Conservation (phyloP, 2,113 vertebrate species). For the Laticauda laticaudata region DNA sequence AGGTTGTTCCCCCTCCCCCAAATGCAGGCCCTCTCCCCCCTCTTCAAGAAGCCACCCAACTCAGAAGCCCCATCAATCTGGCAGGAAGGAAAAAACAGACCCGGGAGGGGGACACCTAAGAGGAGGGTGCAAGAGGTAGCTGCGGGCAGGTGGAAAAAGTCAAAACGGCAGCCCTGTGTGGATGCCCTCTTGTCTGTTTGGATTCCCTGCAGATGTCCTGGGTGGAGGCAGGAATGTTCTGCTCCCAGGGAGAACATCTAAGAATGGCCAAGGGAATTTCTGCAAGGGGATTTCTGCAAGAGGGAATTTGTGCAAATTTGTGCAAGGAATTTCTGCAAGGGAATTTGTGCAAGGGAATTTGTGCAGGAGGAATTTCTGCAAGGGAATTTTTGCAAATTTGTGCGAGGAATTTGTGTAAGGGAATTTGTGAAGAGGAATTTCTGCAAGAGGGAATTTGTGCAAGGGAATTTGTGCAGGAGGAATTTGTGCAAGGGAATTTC, state of each 20-base stretch:
- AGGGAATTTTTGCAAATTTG: no score
- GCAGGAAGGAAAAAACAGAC: neutral
- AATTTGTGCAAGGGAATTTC: no score
- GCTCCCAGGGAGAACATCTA: neutral
- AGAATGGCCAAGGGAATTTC: neutral
- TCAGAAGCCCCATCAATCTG: no score
- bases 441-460: no score
- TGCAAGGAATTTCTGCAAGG: neutral
- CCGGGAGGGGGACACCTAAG: no score
- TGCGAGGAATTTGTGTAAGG: no score
- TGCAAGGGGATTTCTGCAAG: neutral
- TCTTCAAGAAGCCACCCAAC: no score
- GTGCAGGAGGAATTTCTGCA: no score
- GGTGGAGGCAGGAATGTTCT: accelerated
- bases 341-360: no score
- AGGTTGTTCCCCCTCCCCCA: neutral
- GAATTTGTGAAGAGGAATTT: no score
- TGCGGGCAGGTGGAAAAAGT: neutral
- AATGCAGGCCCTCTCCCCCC: neutral
- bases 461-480: no score
- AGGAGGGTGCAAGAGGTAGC: neutral
- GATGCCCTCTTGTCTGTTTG: neutral
- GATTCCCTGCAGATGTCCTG: neutral
- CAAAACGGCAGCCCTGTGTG: neutral
- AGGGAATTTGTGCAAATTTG: neutral